Evolutionary conservation across 2,113 vertebrate species (phyloP).

Genomic region (Vulpes ferrilata): DNA sequence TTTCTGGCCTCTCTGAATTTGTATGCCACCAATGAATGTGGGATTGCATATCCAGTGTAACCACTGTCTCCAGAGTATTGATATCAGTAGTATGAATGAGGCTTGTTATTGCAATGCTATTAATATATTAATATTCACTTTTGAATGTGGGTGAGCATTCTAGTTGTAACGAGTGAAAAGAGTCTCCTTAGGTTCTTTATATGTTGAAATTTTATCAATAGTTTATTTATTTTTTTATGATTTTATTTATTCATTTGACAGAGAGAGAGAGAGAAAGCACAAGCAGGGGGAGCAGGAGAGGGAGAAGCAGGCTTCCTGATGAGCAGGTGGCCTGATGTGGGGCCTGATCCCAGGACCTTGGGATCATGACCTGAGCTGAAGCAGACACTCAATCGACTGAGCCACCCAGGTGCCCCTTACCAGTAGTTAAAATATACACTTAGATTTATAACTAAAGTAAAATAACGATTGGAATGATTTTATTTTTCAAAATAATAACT

Average conservation of each 20-base stretch:
- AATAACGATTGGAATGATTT: neutral
- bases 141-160: neutral
- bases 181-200: neutral
- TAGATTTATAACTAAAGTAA: neutral
- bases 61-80: neutral
- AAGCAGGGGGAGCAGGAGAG: too few species aligned
- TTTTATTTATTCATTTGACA: too few species aligned
- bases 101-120: neutral
- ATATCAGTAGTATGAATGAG: neutral
- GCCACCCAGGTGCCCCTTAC: too few species aligned
- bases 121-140: neutral
- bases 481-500: slow-evolving; percentile 12
- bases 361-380: too few species aligned
- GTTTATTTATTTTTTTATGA: neutral
- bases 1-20: neutral
- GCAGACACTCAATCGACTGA: too few species aligned
- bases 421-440: neutral
- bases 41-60: neutral
- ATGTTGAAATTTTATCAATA: neutral
- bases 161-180: neutral
- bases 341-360: too few species aligned
- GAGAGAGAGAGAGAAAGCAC: too few species aligned
- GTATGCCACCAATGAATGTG: neutral
- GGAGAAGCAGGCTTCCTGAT: too few species aligned
- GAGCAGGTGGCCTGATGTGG: too few species aligned